Evolutionary conservation across 2,888 invertebrate species (phyloP).

Genomic region (Heteromyza rotundicornis): DNA sequence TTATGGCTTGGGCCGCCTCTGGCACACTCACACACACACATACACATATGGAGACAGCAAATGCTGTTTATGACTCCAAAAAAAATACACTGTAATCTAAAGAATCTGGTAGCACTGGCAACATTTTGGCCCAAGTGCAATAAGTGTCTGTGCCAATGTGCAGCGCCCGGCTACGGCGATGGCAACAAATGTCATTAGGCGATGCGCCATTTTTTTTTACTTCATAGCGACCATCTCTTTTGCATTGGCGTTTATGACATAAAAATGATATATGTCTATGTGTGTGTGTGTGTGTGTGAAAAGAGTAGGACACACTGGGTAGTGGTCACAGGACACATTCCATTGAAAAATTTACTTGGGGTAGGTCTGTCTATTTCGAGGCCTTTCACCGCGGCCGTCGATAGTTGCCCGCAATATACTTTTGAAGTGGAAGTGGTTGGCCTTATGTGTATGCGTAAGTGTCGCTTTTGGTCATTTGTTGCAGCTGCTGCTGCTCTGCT

Average conservation of each 20-base stretch:
- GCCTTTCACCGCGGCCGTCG: neutral
- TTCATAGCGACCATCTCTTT: neutral
- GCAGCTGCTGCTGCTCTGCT: neutral
- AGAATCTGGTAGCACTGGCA: conserved; percentile 1
- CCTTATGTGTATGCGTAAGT: neutral
- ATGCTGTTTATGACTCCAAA: conserved; percentile 1
- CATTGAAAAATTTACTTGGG: too few species aligned
- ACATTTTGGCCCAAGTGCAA: neutral
- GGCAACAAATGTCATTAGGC: conserved; percentile 45
- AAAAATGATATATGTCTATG: neutral
- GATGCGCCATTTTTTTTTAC: conserved; percentile 3
- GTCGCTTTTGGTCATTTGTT: neutral
- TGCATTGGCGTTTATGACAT: neutral
- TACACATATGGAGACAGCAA: neutral
- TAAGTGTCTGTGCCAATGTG: conserved; percentile 2
- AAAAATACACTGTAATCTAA: neutral
- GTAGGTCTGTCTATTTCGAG: neutral
- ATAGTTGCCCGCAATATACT: neutral
- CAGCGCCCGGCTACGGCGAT: neutral
- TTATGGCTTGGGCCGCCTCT: neutral
- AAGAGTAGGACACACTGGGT: neutral
- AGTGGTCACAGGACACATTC: too few species aligned
- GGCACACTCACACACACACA: neutral
- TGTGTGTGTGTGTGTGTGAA: neutral
- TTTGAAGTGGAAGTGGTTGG: neutral